These are phyloP conservation scores for Boleophthalmus pectinirostris DNA, from an alignment of 2,113 vertebrate species.

Conservation along the genomic window DNA sequence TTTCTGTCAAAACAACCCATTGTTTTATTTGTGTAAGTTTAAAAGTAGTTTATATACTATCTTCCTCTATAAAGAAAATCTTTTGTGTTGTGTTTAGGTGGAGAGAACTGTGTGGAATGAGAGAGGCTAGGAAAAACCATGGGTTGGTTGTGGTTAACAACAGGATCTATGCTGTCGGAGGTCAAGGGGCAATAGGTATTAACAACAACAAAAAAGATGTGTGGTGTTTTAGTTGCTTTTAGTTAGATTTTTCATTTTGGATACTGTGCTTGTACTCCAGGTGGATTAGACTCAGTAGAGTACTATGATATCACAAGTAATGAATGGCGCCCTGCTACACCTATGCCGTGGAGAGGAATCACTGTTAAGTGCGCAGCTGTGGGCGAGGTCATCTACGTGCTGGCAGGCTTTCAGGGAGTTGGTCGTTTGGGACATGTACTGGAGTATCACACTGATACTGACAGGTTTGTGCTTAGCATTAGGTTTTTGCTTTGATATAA, in stretches of 20 bases:
- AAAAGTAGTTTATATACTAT: background rate
- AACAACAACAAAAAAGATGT: background rate
- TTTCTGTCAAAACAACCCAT: background rate
- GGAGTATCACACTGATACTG: constrained; percentile 92
- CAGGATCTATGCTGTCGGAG: constrained; percentile 96
- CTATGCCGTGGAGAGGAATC: constrained; percentile 96
- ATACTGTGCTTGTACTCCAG: constrained; percentile 54
- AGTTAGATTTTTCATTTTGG: background rate
- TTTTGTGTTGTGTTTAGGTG: constrained; percentile 77
- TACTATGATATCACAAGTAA: constrained; percentile 93
- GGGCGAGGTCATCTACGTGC: constrained; percentile 88
- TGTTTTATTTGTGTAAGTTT: background rate
- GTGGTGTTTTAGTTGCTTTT: background rate
- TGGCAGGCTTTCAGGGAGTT: constrained; percentile 97
- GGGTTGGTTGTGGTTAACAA: constrained; percentile 93
- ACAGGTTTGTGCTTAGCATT: constrained; percentile 76
- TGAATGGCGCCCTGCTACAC: constrained; percentile 90
- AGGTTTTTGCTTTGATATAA: background rate
- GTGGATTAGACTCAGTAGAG: constrained; percentile 93
- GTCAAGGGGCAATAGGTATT: constrained; percentile 90
- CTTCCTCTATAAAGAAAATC: background rate
- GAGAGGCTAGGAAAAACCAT: constrained; percentile 94
- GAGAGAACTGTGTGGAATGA: constrained; percentile 94
- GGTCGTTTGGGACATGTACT: constrained; percentile 92
- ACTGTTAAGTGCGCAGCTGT: constrained; percentile 96